Conservation (phyloP, 1,140 invertebrate genomes). For the Onthophagus taurus region DNA sequence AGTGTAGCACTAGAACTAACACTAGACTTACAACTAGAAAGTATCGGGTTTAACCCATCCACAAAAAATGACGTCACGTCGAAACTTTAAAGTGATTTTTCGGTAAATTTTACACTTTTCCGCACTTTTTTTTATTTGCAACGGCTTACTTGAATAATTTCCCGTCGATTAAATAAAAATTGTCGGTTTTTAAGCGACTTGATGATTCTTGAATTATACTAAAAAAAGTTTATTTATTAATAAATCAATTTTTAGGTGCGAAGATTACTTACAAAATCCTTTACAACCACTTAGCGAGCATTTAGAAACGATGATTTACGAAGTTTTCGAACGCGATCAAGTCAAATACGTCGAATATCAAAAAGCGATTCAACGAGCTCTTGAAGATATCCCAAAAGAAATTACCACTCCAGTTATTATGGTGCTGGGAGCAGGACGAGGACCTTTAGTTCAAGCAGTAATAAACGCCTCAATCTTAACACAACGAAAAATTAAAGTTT, state of each 20-base stretch:
- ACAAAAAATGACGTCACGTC: too few relatives aligned
- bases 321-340: constrained; percentile 97
- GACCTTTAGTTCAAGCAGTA: constrained; percentile 80
- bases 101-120: too few relatives aligned
- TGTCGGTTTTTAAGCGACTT: too few relatives aligned
- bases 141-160: too few relatives aligned
- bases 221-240: too few relatives aligned
- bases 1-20: too few relatives aligned
- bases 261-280: constrained; percentile 84
- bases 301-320: constrained; percentile 91
- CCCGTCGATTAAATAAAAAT: too few relatives aligned
- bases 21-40: too few relatives aligned
- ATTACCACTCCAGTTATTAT: constrained; percentile 56
- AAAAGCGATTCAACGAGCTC: constrained; percentile 66
- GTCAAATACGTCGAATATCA: constrained; percentile 93
- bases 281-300: constrained; percentile 93
- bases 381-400: constrained; percentile 43
- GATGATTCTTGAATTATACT: too few relatives aligned
- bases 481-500: constrained; percentile 55
- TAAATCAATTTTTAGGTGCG: constrained; percentile 57
- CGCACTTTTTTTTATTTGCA: too few relatives aligned
- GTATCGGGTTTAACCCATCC: too few relatives aligned
- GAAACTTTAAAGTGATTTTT: too few relatives aligned
- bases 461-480: constrained; percentile 62
- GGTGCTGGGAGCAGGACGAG: constrained; percentile 92